A percentile compares a stretch with the other conserved stretches of the same genome.
Evolutionary conservation across 1,140 invertebrate species (phyloP).

Genomic region (Wasmannia auropunctata): DNA sequence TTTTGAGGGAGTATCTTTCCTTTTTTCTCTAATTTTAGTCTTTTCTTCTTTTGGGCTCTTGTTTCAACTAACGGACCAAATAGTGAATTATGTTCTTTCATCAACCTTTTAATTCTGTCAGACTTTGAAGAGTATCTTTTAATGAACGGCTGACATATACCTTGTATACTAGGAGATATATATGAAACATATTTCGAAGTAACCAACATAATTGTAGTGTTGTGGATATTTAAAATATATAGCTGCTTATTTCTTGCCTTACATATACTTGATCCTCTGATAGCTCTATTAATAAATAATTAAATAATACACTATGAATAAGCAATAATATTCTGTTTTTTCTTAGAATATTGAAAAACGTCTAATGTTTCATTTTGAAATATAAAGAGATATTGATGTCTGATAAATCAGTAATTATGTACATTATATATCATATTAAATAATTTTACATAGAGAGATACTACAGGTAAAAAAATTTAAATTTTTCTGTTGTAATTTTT

Average conservation of each 20-base stretch:
- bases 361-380: background rate
- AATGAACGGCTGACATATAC: background rate
- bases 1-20: background rate
- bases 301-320: background rate
- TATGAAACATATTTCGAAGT: background rate
- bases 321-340: background rate
- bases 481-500: too few species aligned
- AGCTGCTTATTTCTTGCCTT: background rate
- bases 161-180: background rate
- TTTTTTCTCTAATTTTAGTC: constrained; percentile 21
- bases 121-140: background rate
- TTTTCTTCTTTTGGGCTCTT: background rate
- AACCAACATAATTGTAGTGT: background rate
- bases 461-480: background rate
- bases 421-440: background rate
- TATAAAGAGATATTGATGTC: background rate
- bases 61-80: constrained; percentile 23
- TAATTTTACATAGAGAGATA: background rate
- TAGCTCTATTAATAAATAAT: constrained; percentile 13
- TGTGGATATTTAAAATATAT: background rate
- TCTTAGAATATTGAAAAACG: background rate
- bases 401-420: background rate
- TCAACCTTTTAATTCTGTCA: constrained; percentile 4
- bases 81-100: constrained; percentile 9
- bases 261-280: background rate